Conservation (phyloP, 2,113 vertebrate species). For the Colius striatus region DNA sequence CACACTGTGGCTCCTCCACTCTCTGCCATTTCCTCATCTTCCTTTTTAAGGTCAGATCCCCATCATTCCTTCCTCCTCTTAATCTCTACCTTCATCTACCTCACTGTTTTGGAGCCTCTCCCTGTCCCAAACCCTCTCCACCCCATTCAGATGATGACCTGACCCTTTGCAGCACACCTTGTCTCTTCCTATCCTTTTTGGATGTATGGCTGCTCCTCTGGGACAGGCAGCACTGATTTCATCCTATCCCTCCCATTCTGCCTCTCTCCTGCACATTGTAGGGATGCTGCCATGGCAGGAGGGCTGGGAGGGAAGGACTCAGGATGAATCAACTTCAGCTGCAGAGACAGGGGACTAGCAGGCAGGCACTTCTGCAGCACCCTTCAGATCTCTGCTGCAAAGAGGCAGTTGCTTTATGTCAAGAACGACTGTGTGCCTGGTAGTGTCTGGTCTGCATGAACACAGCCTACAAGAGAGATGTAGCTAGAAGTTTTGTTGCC, state of each 20-base stretch:
- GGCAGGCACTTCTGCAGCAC: not conserved
- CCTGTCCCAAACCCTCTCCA: not conserved
- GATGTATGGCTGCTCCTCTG: not conserved
- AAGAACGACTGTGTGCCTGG: not conserved
- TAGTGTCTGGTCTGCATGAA: not conserved
- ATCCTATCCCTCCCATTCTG: not conserved
- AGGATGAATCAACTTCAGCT: not conserved
- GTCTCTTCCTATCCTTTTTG: not conserved
- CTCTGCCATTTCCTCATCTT: not conserved
- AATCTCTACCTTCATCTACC: not conserved
- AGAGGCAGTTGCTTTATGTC: not conserved
- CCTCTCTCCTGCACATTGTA: not conserved
- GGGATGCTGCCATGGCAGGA: not conserved
- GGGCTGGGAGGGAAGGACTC: not conserved
- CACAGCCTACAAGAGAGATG: not conserved
- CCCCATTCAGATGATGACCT: rapidly evolving
- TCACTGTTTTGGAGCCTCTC: not conserved
- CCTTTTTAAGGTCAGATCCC: not conserved
- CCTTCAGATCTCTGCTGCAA: not conserved
- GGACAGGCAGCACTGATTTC: rapidly evolving
- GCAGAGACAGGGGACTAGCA: not conserved
- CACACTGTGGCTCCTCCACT: not conserved
- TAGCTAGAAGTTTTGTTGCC: not conserved
- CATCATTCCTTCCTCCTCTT: not conserved
- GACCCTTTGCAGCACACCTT: not conserved